Evolutionary conservation across 2,797 vertebrate genomes (phyloP).

Genomic region (Halcyon badia): DNA sequence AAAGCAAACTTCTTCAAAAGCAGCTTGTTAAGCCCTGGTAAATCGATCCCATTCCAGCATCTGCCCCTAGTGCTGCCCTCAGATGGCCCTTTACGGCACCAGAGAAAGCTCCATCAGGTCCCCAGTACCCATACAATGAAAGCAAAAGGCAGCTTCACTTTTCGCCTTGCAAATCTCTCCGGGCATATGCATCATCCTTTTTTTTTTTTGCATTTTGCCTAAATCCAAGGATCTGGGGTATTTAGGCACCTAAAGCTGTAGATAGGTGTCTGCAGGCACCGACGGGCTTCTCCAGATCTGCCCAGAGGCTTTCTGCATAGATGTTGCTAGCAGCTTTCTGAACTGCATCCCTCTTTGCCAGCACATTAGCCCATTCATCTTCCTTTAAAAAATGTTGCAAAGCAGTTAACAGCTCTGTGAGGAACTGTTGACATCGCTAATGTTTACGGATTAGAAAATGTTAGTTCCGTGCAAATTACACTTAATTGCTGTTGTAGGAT

Average conservation of each 20-base stretch:
- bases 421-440: slow-evolving; percentile 68
- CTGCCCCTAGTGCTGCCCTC: neutral
- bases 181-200: accelerated
- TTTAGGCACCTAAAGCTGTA: neutral
- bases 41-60: neutral
- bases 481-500: slow-evolving; percentile 72
- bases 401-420: slow-evolving; percentile 22
- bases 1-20: neutral
- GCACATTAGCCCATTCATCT: neutral
- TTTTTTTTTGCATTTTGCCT: neutral
- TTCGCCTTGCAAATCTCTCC: neutral
- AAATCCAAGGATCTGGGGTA: accelerated
- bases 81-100: accelerated
- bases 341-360: neutral
- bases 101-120: accelerated
- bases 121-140: neutral
- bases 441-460: slow-evolving; percentile 72
- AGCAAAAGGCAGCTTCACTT: neutral
- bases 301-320: neutral
- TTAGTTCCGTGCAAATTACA: slow-evolving; percentile 69
- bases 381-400: neutral
- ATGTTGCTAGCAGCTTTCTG: neutral
- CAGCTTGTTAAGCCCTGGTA: neutral
- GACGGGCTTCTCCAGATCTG: neutral
- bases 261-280: neutral